phyloP scores from a whole-genome alignment of 2,888 invertebrate species.

The Orthosia cruda region DNA sequence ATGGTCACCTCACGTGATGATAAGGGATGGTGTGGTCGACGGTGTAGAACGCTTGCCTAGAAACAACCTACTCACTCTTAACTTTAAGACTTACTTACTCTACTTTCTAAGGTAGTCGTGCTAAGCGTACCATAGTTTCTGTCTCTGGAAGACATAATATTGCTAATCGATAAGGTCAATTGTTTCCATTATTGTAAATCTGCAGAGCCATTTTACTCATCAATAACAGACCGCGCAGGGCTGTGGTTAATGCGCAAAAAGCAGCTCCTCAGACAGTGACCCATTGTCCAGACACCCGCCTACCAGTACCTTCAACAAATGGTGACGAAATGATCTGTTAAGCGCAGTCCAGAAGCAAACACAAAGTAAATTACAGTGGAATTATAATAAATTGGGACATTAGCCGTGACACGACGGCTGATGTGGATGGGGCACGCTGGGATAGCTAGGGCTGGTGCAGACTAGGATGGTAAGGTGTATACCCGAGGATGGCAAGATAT shows the following conservation, averaged over 20 bases:
- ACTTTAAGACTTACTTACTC: no score
- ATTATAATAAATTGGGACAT: slow-evolving; percentile 59
- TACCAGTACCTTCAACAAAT: slow-evolving; percentile 17
- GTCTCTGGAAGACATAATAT: not conserved
- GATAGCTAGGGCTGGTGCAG: slow-evolving; percentile 5
- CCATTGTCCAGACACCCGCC: not conserved
- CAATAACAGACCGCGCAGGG: not conserved
- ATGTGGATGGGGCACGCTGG: not conserved
- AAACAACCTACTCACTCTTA: no score
- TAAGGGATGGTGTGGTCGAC: no score
- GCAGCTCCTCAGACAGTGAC: not conserved
- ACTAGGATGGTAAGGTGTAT: no score
- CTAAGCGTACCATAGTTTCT: not conserved
- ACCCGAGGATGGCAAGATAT: no score
- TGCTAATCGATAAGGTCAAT: not conserved
- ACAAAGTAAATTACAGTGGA: slow-evolving; percentile 54
- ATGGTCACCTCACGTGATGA: no score
- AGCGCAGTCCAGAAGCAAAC: slow-evolving; percentile 19
- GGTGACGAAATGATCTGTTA: slow-evolving; percentile 29
- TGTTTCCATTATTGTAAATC: not conserved
- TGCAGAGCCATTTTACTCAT: not conserved
- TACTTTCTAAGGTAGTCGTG: no score
- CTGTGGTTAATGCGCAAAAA: slow-evolving; percentile 18
- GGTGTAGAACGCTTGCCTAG: no score
- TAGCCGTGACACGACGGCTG: slow-evolving; percentile 34